phyloP scores from a whole-genome alignment of 1,140 invertebrate species.

The Cherax destructor region DNA sequence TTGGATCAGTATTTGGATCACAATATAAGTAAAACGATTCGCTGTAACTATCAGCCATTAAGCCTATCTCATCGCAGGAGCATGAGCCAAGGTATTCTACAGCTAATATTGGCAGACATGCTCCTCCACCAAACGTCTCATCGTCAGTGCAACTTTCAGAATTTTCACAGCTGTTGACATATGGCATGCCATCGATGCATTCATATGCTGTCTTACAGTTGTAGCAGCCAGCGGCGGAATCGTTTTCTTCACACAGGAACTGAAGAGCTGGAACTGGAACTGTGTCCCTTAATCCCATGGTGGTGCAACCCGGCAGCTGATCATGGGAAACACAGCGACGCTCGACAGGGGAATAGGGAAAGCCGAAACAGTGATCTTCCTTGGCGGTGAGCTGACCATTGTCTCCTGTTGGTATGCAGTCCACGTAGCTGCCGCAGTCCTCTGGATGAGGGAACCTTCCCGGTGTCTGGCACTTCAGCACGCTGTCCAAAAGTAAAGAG shows the following conservation, averaged over 20 bases:
- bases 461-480: slow-evolving; percentile 11
- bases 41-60: slow-evolving; percentile 9
- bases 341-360: slow-evolving; percentile 12
- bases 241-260: background rate
- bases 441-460: background rate
- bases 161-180: background rate
- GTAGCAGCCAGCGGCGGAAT: background rate
- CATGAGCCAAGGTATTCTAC: background rate
- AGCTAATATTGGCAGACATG: background rate
- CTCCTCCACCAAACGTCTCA: background rate
- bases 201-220: slow-evolving; percentile 11
- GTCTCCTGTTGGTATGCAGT: background rate
- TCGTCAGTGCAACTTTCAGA: background rate
- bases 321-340: slow-evolving; percentile 28
- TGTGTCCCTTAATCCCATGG: background rate
- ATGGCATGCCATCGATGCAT: slow-evolving; percentile 1
- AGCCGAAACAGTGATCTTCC: slow-evolving; percentile 35
- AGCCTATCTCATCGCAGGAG: background rate
- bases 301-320: slow-evolving; percentile 14
- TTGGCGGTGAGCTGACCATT: background rate
- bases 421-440: background rate
- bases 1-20: no score
- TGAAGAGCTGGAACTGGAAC: slow-evolving; percentile 3
- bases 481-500: background rate
- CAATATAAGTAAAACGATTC: background rate